Conservation (phyloP, 2,113 vertebrate genomes). For the Dolichotis patagonum region DNA sequence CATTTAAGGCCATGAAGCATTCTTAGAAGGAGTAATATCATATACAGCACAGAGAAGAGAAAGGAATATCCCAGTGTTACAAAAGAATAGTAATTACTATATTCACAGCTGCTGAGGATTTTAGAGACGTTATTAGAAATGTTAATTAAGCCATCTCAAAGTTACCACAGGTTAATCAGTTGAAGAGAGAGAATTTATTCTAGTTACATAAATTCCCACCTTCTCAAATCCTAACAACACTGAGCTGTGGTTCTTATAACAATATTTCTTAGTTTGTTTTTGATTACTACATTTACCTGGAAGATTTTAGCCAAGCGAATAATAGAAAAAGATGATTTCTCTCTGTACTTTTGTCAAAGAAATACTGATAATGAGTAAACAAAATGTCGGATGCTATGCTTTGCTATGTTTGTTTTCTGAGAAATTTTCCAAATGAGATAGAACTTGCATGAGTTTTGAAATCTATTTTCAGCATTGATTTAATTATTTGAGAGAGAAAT, state of each 20-base stretch:
- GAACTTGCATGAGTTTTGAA: slow-evolving; percentile 17
- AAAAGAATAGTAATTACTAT: neutral
- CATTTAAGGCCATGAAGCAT: neutral
- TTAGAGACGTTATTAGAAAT: slow-evolving; percentile 14
- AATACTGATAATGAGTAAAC: neutral
- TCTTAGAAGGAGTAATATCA: slow-evolving; percentile 1
- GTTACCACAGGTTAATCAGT: neutral
- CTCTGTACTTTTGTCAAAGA: neutral
- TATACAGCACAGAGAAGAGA: neutral
- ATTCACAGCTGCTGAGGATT: neutral
- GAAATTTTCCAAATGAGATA: neutral
- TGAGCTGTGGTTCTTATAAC: slow-evolving; percentile 39
- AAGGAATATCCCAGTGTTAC: neutral
- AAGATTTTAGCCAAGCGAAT: neutral
- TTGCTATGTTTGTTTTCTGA: neutral
- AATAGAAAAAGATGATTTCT: neutral
- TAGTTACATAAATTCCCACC: neutral
- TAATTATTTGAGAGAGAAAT: neutral
- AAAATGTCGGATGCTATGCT: neutral
- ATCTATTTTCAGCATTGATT: neutral
- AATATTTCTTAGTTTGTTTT: slow-evolving; percentile 13
- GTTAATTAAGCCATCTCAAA: slow-evolving; percentile 26
- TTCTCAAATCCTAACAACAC: slow-evolving; percentile 19
- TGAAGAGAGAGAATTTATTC: slow-evolving; percentile 27
- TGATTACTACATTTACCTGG: slow-evolving; percentile 1